Conservation (phyloP, 1,140 invertebrate species). For the Heterodera schachtii region DNA sequence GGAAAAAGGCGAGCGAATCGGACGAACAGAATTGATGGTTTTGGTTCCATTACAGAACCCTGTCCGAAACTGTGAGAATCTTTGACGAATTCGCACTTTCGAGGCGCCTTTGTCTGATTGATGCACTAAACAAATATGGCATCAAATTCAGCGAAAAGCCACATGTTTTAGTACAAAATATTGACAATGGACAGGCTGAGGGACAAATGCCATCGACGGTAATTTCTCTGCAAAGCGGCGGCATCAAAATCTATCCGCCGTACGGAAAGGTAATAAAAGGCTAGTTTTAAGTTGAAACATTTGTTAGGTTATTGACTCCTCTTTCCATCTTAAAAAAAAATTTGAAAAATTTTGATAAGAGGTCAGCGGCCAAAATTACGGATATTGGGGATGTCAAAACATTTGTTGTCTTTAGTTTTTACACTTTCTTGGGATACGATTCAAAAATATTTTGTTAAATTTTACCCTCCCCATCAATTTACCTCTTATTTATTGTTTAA, state of each 20-base stretch:
- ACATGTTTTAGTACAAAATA: neutral
- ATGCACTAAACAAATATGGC: constrained; percentile 15
- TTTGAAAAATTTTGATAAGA: too few species aligned
- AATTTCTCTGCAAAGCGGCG: neutral
- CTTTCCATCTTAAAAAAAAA: too few species aligned
- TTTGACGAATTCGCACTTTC: constrained; percentile 16
- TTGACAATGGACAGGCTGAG: neutral
- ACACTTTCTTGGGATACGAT: too few species aligned
- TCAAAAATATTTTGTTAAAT: too few species aligned
- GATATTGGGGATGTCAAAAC: too few species aligned
- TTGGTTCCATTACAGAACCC: neutral
- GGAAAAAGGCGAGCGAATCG: constrained; percentile 5
- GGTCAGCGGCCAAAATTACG: too few species aligned
- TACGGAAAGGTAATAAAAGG: constrained; percentile 17
- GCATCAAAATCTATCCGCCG: constrained; percentile 11
- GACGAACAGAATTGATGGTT: neutral
- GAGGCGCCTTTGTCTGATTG: constrained; percentile 1
- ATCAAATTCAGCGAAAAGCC: constrained; percentile 25
- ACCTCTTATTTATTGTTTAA: neutral
- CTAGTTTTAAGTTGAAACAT: too few species aligned
- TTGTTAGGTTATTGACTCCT: too few species aligned
- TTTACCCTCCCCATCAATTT: too few species aligned
- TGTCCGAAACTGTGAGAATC: constrained; percentile 17
- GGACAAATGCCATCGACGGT: neutral
- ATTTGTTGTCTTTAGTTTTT: too few species aligned